A percentile compares a stretch with the other conserved stretches of the same genome.
These are phyloP conservation scores for Micromys minutus DNA, from an alignment of 2,113 vertebrate genomes.

Conservation along the genomic window DNA sequence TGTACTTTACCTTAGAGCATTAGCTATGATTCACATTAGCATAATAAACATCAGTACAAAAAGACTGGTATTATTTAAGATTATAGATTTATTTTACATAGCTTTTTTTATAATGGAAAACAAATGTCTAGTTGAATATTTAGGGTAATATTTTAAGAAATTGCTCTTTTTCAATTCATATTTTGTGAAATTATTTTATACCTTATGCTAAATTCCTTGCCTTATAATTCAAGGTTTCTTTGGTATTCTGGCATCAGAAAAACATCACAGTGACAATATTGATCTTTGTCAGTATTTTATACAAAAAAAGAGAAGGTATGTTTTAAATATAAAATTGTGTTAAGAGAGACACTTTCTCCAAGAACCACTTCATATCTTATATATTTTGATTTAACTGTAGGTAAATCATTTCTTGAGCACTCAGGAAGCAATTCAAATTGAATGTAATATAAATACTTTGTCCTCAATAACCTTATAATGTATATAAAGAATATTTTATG, in stretches of 20 bases:
- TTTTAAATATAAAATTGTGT: not conserved
- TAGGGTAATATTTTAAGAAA: not conserved
- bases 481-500: not conserved
- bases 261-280: not conserved
- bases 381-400: not conserved
- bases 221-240: not conserved
- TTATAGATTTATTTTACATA: constrained; percentile 23
- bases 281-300: not conserved
- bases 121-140: not conserved
- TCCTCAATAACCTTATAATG: not conserved
- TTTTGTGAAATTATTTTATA: not conserved
- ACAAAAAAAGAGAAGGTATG: not conserved
- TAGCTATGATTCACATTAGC: constrained; percentile 5
- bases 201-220: not conserved
- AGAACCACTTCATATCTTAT: not conserved
- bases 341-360: not conserved
- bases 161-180: not conserved
- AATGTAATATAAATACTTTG: not conserved
- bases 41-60: not conserved
- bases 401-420: not conserved
- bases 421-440: not conserved
- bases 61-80: not conserved
- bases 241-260: not conserved
- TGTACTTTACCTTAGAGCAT: not conserved
- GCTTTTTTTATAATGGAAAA: not conserved